Evolutionary conservation across 2,797 vertebrate species (phyloP).

Genomic region (Clarias platycephalus): DNA sequence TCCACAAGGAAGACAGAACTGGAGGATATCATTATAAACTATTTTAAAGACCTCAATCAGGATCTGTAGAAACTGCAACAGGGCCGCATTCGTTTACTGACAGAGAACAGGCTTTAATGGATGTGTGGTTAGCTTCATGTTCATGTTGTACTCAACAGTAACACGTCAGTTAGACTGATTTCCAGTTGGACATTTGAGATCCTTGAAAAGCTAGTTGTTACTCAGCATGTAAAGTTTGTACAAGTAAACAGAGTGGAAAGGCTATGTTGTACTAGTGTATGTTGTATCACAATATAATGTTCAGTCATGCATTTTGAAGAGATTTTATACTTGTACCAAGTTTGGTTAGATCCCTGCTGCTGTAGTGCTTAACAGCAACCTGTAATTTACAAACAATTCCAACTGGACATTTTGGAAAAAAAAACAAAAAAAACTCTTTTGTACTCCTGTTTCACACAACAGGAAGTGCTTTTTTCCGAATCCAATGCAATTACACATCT

Average conservation of each 20-base stretch:
- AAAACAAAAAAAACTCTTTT: neutral
- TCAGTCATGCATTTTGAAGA: neutral
- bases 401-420: neutral
- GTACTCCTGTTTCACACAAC: neutral
- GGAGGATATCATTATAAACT: slow-evolving; percentile 49
- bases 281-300: neutral
- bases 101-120: slow-evolving; percentile 16
- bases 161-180: neutral
- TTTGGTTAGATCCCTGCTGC: neutral
- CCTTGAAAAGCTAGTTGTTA: neutral
- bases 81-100: slow-evolving; percentile 16
- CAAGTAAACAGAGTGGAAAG: neutral
- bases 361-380: neutral
- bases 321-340: neutral
- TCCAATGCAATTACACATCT: slow-evolving; percentile 11
- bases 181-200: neutral
- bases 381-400: neutral
- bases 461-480: neutral
- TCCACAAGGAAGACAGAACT: slow-evolving; percentile 50
- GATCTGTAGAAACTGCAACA: slow-evolving; percentile 11
- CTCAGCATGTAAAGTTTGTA: neutral
- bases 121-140: slow-evolving; percentile 17
- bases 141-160: slow-evolving; percentile 14
- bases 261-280: neutral
- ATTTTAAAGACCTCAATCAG: slow-evolving; percentile 41